These are phyloP conservation scores for Mythimna vitellina DNA, from an alignment of 2,888 invertebrate genomes.

Conservation along the genomic window DNA sequence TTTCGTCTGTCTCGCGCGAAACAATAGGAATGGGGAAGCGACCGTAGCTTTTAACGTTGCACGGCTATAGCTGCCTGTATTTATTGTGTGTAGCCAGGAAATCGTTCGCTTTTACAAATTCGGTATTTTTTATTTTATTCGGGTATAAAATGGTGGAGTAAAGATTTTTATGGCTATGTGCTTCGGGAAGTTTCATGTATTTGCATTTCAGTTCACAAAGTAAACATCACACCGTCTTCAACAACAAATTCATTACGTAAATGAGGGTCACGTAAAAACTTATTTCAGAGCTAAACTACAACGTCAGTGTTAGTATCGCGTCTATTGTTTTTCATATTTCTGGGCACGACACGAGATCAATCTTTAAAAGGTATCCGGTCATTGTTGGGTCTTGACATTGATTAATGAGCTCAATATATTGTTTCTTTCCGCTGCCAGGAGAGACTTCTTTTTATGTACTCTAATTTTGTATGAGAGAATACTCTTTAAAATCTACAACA, in stretches of 20 bases:
- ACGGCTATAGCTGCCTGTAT: slow-evolving; percentile 64
- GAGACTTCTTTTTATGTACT: slow-evolving; percentile 60
- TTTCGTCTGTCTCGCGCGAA: slow-evolving; percentile 81
- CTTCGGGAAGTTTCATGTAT: slow-evolving; percentile 39
- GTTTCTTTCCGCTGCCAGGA: slow-evolving; percentile 72
- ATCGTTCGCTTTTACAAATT: slow-evolving; percentile 62
- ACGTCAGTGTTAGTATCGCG: slow-evolving; percentile 24
- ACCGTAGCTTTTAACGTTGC: slow-evolving; percentile 74
- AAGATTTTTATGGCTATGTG: slow-evolving; percentile 51
- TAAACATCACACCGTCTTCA: slow-evolving; percentile 16
- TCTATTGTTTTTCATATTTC: slow-evolving; percentile 63
- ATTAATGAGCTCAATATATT: slow-evolving; percentile 80
- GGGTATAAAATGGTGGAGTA: slow-evolving; percentile 47
- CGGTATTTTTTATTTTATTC: slow-evolving; percentile 60
- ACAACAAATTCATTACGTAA: slow-evolving; percentile 20
- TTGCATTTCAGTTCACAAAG: slow-evolving; percentile 50
- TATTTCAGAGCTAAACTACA: slow-evolving; percentile 30
- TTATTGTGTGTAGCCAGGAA: slow-evolving; percentile 64
- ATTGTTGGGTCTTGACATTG: slow-evolving; percentile 79
- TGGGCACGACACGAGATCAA: slow-evolving; percentile 63
- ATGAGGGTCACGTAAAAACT: neutral
- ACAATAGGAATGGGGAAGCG: slow-evolving; percentile 78
- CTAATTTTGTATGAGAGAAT: slow-evolving; percentile 37
- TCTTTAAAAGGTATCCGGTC: slow-evolving; percentile 76
- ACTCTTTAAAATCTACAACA: slow-evolving; percentile 9